Base-by-base conservation (phyloP, 2,113 vertebrate species). In the Motacilla tschutschensis region DNA sequence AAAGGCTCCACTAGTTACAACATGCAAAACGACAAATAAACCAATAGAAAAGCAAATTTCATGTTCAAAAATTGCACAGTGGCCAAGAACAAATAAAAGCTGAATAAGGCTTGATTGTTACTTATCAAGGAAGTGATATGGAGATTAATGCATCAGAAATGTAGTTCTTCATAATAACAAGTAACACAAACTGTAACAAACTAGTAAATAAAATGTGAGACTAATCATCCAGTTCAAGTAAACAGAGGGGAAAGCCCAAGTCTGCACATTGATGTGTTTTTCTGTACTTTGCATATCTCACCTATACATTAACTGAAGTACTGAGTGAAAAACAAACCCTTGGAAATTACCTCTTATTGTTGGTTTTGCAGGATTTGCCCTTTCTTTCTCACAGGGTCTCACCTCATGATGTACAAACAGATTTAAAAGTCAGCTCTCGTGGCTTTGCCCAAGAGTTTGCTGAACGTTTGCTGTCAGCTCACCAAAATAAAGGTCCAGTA, bases 1-100 rank as follows among this genome's bases (percentile, higher is more conserved):
- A 67, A 79, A 88, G 54, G 74, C 85, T 79, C 28, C 25, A 62
- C 93, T 71, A 69, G 94, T 94, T 90, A 51, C 67, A 67, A 79
- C 95, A 77, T 38, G 93, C 67, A 55, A 57, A 79, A 12, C 8
- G 62, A 75, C 43, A 93, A 91, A 88, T 51, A 86, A 89, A 79
- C 54, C 53, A 76, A 70, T 43, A 77, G 69, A 80, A 83, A 55
- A 90, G 58, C 76, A 92, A 81, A 87, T 71, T 71, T 93, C 75
- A n/a, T 64, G 69, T n/a, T 57, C 67, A 9, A 62, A 85, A 91
- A 59, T 47, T 73, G 65, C 47, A 63, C 1, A 0, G 33, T 47
- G 48, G 87, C 81, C 48, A 86, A 78, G 47, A 89, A 18, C n/a
- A 91, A 93, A 79, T 29, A 70, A 59, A 83, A 75, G 33, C 26